These are phyloP conservation scores for Amphipoea oculea DNA, from an alignment of 2,888 invertebrate genomes.

Conservation along the genomic window DNA sequence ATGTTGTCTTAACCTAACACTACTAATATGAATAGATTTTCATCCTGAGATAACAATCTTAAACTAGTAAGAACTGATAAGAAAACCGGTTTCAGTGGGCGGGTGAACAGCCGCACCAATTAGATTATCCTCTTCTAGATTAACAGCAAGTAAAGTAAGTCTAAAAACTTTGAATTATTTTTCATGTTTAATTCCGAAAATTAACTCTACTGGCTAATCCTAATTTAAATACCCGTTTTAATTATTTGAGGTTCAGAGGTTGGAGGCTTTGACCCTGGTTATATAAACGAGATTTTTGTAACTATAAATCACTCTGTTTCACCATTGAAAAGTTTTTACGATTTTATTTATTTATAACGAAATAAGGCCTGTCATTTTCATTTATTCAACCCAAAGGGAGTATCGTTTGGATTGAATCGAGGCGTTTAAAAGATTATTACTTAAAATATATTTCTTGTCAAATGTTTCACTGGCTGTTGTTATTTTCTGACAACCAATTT, in stretches of 20 bases:
- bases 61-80: too few relatives aligned
- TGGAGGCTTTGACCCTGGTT: slow-evolving; percentile 11
- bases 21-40: slow-evolving; percentile 16
- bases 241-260: slow-evolving; percentile 27
- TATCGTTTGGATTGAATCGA: neutral
- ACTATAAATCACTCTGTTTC: neutral
- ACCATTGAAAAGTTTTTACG: neutral
- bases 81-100: neutral
- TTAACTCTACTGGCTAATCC: slow-evolving; percentile 28
- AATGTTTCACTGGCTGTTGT: neutral
- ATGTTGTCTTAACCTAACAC: slow-evolving; percentile 23
- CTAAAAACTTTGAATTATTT: too few relatives aligned
- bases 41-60: neutral
- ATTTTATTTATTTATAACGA: neutral
- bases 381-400: neutral
- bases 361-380: neutral
- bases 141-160: slow-evolving; percentile 8
- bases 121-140: slow-evolving; percentile 32
- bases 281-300: slow-evolving; percentile 18
- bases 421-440: neutral
- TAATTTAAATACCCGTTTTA: slow-evolving; percentile 43
- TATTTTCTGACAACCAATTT: slow-evolving; percentile 5
- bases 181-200: neutral
- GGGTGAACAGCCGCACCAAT: slow-evolving; percentile 5
- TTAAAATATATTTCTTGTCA: neutral